These are phyloP conservation scores for Epinephelus fuscoguttatus DNA, from an alignment of 2,113 vertebrate genomes.

Conservation along the genomic window DNA sequence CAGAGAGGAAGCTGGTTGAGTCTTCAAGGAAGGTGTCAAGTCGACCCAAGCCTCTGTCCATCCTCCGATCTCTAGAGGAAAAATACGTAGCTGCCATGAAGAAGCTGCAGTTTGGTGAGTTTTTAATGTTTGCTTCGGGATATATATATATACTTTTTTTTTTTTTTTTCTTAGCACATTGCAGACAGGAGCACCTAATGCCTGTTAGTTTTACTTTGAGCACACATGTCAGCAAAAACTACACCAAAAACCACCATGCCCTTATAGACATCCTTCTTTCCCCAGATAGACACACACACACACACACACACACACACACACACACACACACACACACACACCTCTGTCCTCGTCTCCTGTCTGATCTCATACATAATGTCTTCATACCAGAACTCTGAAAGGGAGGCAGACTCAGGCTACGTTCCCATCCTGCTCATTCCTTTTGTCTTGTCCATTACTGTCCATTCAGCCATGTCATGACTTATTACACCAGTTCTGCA, in stretches of 20 bases:
- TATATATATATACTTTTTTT: too few relatives aligned
- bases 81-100: constrained; percentile 98
- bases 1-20: constrained; percentile 97
- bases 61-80: constrained; percentile 95
- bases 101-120: constrained; percentile 98
- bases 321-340: background rate
- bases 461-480: constrained; percentile 39
- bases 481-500: constrained; percentile 57
- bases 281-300: background rate
- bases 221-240: background rate
- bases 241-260: background rate
- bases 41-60: constrained; percentile 93
- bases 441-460: constrained; percentile 47
- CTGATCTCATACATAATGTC: constrained; percentile 8
- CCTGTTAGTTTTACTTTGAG: constrained; percentile 8
- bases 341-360: background rate
- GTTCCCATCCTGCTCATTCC: constrained; percentile 5
- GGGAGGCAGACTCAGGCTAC: constrained; percentile 5
- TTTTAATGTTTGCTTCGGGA: background rate
- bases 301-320: background rate
- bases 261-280: background rate
- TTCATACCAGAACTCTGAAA: constrained; percentile 7
- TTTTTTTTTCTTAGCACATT: background rate
- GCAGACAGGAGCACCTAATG: background rate
- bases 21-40: constrained; percentile 90